Percentiles rank a stretch among this genome's conserved stretches.
These are phyloP conservation scores for Drosophila mayaguana DNA, from an alignment of 2,888 invertebrate species.

Conservation along the genomic window DNA sequence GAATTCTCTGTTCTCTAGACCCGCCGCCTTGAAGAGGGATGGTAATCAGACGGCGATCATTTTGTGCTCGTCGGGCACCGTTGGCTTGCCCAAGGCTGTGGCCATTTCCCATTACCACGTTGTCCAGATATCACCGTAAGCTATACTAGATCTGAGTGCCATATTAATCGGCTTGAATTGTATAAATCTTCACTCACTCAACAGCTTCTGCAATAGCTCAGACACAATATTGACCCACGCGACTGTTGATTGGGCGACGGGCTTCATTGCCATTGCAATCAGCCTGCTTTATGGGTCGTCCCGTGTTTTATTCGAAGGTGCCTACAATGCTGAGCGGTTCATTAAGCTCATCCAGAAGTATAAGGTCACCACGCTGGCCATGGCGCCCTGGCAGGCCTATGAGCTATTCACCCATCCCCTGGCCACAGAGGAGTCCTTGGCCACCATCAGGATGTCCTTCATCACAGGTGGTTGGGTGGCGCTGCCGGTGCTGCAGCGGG, in stretches of 20 bases:
- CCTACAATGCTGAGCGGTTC: slow-evolving; percentile 53
- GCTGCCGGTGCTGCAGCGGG: slow-evolving; percentile 28
- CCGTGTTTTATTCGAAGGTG: slow-evolving; percentile 54
- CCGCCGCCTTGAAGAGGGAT: slow-evolving; percentile 28
- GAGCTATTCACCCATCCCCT: slow-evolving; percentile 50
- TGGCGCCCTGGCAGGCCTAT: slow-evolving; percentile 63
- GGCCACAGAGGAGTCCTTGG: slow-evolving; percentile 38
- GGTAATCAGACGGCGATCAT: slow-evolving; percentile 60
- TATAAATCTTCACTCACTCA: too few relatives aligned
- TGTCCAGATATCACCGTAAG: slow-evolving; percentile 41
- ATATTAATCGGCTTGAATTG: too few relatives aligned
- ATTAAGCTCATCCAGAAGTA: slow-evolving; percentile 55
- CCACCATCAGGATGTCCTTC: slow-evolving; percentile 14
- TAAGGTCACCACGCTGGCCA: slow-evolving; percentile 42
- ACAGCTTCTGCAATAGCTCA: slow-evolving; percentile 45
- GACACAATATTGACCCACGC: slow-evolving; percentile 60
- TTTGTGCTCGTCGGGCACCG: slow-evolving; percentile 75
- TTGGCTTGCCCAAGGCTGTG: slow-evolving; percentile 73
- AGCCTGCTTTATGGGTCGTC: slow-evolving; percentile 43
- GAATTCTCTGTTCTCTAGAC: slow-evolving; percentile 27
- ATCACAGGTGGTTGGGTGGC: slow-evolving; percentile 62
- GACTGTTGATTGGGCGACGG: slow-evolving; percentile 74
- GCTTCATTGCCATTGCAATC: slow-evolving; percentile 38
- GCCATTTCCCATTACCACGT: slow-evolving; percentile 53
- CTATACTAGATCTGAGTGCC: accelerated